Evolutionary conservation across 2,888 invertebrate species (phyloP), one percentile per base, ranked within the genome.

Genomic region (Drosophila sordidula): DNA sequence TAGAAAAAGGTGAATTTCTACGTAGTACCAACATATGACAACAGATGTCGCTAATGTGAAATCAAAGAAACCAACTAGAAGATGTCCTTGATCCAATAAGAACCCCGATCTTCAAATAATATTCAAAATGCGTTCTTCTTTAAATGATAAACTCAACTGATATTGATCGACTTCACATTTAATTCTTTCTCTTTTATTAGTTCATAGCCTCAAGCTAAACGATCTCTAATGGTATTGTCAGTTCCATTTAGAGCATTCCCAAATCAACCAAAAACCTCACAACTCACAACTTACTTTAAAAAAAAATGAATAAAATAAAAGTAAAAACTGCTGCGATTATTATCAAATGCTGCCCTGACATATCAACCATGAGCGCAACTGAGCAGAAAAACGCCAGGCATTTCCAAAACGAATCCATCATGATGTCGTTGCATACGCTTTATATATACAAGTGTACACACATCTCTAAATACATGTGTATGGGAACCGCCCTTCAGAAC

Each of bases 331-430:
- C 63, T 63, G 71, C 83, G 83, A 80, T 80, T 80, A 80, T 71
- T 49, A 79, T 85, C 82, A 66, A 67, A 67, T 66, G 71, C 34
- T 52, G 38, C 22, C 14, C 62, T 64, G 76, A 70, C 77, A 76
- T 84, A 77, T 77, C 73, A 65, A 38, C 14, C 56, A 32, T 46
- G 57, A 22, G 39, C 45, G 65, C 75, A 87, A 87, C 80, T 77
- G 71, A 74, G 81, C 84, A 84, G 81, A 82, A 82, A 82, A 82
- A 82, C 69, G 87, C 58, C 44, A 74, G 56, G 78, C 87, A 87
- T 82, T 87, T 72, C 78, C 70, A 71, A 84, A 87, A 87, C 78
- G 74, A 84, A 82, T 82, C 81, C 87, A 84, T 87, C 81, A 82
- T 80, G 62, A 64, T 82, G 71, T 75, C 74, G 63, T 71, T 71